Conservation (phyloP, 2,888 invertebrate genomes). For the Proisotoma minuta region DNA sequence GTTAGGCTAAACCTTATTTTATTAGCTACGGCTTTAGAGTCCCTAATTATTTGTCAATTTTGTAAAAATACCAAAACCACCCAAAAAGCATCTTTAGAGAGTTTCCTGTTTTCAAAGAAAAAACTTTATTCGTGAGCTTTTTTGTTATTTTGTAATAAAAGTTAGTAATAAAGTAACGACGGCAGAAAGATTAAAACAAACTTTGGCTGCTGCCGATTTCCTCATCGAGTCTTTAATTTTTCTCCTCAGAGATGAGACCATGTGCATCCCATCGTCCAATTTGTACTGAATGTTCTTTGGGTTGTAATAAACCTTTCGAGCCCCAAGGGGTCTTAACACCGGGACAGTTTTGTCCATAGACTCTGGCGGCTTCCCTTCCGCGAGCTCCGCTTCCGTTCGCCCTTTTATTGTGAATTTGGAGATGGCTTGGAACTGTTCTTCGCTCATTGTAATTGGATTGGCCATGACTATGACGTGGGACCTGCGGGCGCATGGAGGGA, state of each 20-base stretch:
- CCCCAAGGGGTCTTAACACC: not conserved
- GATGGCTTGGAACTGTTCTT: conserved; percentile 20
- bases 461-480: conserved; percentile 27
- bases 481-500: conserved; percentile 29
- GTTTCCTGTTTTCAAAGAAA: too few relatives aligned
- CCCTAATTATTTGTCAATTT: too few relatives aligned
- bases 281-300: conserved; percentile 30
- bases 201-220: not conserved
- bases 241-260: conserved; percentile 22
- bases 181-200: too few relatives aligned
- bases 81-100: too few relatives aligned
- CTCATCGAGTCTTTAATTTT: not conserved
- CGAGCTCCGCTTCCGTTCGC: not conserved
- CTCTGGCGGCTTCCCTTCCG: not conserved
- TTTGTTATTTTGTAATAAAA: not conserved
- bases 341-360: conserved; percentile 19
- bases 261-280: conserved; percentile 33
- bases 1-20: too few relatives aligned
- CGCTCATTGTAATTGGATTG: conserved; percentile 20
- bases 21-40: too few relatives aligned
- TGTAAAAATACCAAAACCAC: too few relatives aligned
- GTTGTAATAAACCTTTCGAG: conserved; percentile 23
- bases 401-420: conserved; percentile 1
- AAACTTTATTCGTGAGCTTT: too few relatives aligned
- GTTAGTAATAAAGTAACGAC: too few relatives aligned